phyloP scores from a whole-genome alignment of 2,888 invertebrate species.

The Cephus nigrinus region DNA sequence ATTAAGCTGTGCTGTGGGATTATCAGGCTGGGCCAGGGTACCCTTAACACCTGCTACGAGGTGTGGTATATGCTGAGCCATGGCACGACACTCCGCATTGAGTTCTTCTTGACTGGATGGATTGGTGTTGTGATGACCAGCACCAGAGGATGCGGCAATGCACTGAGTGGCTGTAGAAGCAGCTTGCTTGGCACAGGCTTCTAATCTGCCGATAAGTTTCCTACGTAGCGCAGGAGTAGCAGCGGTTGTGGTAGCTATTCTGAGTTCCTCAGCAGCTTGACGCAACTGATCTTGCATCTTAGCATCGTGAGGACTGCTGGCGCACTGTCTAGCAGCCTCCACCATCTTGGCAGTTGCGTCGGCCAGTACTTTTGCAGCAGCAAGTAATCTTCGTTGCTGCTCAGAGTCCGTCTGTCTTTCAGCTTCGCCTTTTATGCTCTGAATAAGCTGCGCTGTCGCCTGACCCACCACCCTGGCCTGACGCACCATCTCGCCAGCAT shows the following conservation, averaged over 20 bases:
- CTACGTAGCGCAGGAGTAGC: conserved; percentile 81
- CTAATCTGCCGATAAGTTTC: conserved; percentile 71
- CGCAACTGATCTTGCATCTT: conserved; percentile 86
- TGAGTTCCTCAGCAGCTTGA: conserved; percentile 92
- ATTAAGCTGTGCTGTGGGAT: conserved; percentile 81
- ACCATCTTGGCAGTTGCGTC: conserved; percentile 98
- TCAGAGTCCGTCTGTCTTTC: conserved; percentile 89
- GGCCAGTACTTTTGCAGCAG: conserved; percentile 94
- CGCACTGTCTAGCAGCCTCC: conserved; percentile 94
- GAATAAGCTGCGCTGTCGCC: conserved; percentile 93
- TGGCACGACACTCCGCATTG: conserved; percentile 77
- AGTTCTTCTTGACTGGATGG: conserved; percentile 77
- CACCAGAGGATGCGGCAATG: conserved; percentile 88
- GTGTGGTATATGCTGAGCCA: conserved; percentile 83
- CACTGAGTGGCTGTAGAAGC: conserved; percentile 92
- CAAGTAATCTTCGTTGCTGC: conserved; percentile 87
- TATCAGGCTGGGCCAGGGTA: conserved; percentile 76
- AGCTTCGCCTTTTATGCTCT: conserved; percentile 94
- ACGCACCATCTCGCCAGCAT: conserved; percentile 93
- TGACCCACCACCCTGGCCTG: conserved; percentile 92
- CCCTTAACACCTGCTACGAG: conserved; percentile 83
- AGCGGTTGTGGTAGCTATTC: conserved; percentile 89
- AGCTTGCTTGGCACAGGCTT: conserved; percentile 81
- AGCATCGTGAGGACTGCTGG: conserved; percentile 84
- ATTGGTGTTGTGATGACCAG: conserved; percentile 80